These are phyloP conservation scores for Trachymyrmex septentrionalis DNA, from an alignment of 1,140 invertebrate genomes.

Conservation along the genomic window DNA sequence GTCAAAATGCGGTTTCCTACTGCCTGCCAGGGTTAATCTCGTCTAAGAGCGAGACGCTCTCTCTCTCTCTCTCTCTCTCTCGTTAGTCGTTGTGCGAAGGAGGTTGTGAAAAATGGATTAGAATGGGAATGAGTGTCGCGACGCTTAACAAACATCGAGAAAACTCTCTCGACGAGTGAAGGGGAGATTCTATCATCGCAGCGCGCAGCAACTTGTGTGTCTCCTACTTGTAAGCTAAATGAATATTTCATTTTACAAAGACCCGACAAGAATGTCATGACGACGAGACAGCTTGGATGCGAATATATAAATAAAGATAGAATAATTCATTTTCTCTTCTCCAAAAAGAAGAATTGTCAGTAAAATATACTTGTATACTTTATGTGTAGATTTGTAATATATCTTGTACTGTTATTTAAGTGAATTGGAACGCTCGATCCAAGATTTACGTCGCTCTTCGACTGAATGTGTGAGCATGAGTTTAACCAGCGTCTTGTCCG, in stretches of 20 bases:
- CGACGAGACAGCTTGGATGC: constrained; percentile 32
- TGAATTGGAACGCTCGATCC: not conserved
- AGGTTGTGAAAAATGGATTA: constrained; percentile 77
- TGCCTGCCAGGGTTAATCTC: constrained; percentile 69
- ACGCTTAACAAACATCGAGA: constrained; percentile 68
- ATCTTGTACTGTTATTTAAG: no score
- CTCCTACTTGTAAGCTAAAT: constrained; percentile 71
- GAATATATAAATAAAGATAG: not conserved
- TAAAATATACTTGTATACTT: not conserved
- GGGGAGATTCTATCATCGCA: constrained; percentile 57
- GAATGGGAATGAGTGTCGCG: constrained; percentile 53
- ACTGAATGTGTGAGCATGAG: not conserved
- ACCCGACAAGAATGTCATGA: constrained; percentile 32
- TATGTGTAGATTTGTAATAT: not conserved
- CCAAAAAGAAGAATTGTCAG: not conserved
- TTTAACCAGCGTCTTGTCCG: not conserved
- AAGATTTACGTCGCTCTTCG: not conserved
- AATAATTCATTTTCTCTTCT: not conserved
- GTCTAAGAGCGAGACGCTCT: constrained; percentile 58
- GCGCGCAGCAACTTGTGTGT: constrained; percentile 29
- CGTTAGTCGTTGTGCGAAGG: constrained; percentile 64
- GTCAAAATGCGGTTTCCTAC: constrained; percentile 75
- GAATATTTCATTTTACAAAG: constrained; percentile 66
- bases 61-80: constrained; percentile 68
- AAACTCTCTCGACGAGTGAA: constrained; percentile 73